phyloP scores from a whole-genome alignment of 2,888 invertebrate genomes.

The Shargacucullia verbasci region DNA sequence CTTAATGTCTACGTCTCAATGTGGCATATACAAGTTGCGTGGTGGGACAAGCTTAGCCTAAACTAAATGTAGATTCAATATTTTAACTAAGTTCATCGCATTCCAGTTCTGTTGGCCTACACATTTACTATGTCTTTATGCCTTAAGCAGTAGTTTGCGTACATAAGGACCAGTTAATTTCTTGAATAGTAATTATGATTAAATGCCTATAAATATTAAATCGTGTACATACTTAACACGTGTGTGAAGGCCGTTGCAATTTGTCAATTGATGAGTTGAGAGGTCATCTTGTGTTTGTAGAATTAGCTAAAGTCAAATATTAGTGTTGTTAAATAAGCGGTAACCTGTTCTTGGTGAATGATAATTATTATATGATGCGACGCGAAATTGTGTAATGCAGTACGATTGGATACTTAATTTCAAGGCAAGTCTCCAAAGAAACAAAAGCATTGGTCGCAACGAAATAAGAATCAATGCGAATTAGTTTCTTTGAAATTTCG shows the following conservation, averaged over 20 bases:
- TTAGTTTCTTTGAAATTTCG: too few relatives aligned
- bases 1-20: too few relatives aligned
- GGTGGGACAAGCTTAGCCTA: too few relatives aligned
- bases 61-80: too few relatives aligned
- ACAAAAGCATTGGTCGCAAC: too few relatives aligned
- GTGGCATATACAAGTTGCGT: too few relatives aligned
- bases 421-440: too few relatives aligned
- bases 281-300: constrained; percentile 60
- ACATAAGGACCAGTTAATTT: constrained; percentile 21
- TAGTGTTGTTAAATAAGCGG: constrained; percentile 10
- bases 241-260: constrained; percentile 47
- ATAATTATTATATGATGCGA: not conserved
- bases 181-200: constrained; percentile 16
- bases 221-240: constrained; percentile 38
- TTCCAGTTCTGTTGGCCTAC: too few relatives aligned
- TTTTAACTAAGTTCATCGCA: too few relatives aligned
- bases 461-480: too few relatives aligned
- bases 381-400: not conserved
- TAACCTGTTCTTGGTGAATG: not conserved
- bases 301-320: constrained; percentile 49
- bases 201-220: constrained; percentile 8
- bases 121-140: too few relatives aligned
- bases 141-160: not conserved
- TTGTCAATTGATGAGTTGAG: constrained; percentile 30
- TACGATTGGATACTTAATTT: too few relatives aligned